Percentiles rank a stretch among this genome's conserved stretches.
phyloP scores from a whole-genome alignment of 2,113 vertebrate species.

The Neopipo cinnamomea region DNA sequence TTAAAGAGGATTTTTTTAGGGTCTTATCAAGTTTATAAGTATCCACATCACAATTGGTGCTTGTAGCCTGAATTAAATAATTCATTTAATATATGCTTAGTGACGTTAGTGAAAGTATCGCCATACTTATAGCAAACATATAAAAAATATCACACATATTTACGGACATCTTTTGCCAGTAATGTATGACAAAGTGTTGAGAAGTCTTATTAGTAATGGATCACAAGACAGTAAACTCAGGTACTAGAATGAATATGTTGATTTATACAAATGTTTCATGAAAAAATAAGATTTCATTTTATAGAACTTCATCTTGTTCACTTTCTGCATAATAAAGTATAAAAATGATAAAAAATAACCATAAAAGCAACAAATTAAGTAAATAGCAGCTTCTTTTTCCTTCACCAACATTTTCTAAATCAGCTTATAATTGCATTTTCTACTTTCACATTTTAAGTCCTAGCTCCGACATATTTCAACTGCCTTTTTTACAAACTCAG shows the following conservation, averaged over 20 bases:
- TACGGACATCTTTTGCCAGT: not conserved
- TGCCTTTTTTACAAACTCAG: not conserved
- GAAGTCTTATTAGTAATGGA: not conserved
- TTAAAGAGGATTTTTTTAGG: not conserved
- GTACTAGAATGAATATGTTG: not conserved
- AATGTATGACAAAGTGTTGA: not conserved
- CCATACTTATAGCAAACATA: not conserved
- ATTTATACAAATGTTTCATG: not conserved
- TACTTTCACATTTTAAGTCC: not conserved
- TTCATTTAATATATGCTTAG: not conserved
- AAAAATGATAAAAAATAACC: not conserved
- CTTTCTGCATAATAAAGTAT: not conserved
- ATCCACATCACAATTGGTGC: not conserved
- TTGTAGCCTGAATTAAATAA: not conserved
- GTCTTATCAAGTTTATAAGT: not conserved
- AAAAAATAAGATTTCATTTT: not conserved
- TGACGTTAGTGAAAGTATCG: not conserved
- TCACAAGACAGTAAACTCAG: not conserved
- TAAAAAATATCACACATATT: not conserved
- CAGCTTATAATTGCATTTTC: not conserved
- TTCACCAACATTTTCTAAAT: not conserved
- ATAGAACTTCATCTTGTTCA: not conserved
- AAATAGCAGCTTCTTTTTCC: not conserved
- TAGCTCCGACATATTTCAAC: not conserved
- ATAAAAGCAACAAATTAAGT: not conserved